A percentile compares a stretch with the other conserved stretches of the same genome.
Evolutionary conservation across 2,888 invertebrate genomes (phyloP).

Genomic region (Pogonocherus hispidulus): DNA sequence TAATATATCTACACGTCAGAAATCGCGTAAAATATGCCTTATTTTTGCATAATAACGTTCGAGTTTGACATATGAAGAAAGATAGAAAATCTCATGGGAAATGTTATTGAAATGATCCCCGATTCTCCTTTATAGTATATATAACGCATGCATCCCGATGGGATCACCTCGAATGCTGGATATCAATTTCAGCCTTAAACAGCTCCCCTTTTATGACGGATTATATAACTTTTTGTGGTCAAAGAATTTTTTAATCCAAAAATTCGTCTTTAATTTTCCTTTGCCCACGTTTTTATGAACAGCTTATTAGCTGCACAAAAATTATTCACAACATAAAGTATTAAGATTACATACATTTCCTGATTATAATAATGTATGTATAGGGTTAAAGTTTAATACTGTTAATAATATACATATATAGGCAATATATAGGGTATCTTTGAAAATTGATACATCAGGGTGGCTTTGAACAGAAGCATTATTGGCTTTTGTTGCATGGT

Average conservation of each 20-base stretch:
- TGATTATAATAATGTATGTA: too few relatives aligned
- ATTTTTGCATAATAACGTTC: conserved; percentile 50
- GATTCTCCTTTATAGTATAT: conserved; percentile 50
- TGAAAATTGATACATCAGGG: too few relatives aligned
- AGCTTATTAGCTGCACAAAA: too few relatives aligned
- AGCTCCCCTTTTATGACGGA: conserved; percentile 1
- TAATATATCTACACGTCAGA: conserved; percentile 34
- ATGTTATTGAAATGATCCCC: conserved; percentile 54
- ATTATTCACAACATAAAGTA: too few relatives aligned
- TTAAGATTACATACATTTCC: too few relatives aligned
- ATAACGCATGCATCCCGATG: conserved; percentile 42
- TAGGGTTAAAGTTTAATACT: too few relatives aligned
- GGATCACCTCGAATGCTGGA: conserved; percentile 50
- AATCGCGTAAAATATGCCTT: conserved; percentile 41
- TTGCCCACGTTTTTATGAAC: too few relatives aligned
- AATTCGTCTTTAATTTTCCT: too few relatives aligned
- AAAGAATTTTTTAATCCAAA: not conserved
- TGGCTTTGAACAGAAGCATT: too few relatives aligned
- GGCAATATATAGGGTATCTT: too few relatives aligned
- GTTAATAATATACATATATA: too few relatives aligned
- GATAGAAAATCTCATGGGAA: conserved; percentile 51
- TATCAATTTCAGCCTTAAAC: conserved; percentile 47
- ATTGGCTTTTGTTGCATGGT: too few relatives aligned
- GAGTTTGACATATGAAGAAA: conserved; percentile 48
- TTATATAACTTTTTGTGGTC: conserved; percentile 1